A percentile compares a stretch with the other conserved stretches of the same genome.
These are phyloP conservation scores for Pseudomyrmex cubaensis DNA, from an alignment of 1,140 invertebrate species.

Conservation along the genomic window DNA sequence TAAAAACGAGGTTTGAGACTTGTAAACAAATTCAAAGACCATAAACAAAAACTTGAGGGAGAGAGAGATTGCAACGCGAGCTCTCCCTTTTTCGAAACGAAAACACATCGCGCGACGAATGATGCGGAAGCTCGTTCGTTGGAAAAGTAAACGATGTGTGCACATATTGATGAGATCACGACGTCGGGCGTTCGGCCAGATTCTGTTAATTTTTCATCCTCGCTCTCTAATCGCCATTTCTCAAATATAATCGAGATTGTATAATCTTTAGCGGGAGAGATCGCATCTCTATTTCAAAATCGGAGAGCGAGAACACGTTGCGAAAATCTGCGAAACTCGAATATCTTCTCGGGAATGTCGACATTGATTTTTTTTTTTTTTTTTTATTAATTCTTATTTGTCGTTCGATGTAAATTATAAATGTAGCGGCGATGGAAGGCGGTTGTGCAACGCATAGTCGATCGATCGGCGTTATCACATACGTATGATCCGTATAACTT, in stretches of 20 bases:
- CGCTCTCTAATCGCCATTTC: slow-evolving; percentile 8
- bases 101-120: slow-evolving; percentile 12
- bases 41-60: too few species aligned
- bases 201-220: slow-evolving; percentile 44
- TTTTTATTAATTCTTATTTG: slow-evolving; percentile 8
- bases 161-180: slow-evolving; percentile 64
- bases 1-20: background rate
- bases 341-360: too few species aligned
- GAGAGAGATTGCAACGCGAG: background rate
- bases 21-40: background rate
- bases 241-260: slow-evolving; percentile 27
- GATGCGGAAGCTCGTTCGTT: slow-evolving; percentile 38
- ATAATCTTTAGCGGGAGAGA: slow-evolving; percentile 12
- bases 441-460: background rate
- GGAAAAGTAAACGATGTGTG: slow-evolving; percentile 41
- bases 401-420: background rate
- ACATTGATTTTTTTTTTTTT: background rate
- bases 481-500: background rate
- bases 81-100: slow-evolving; percentile 18
- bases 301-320: too few species aligned
- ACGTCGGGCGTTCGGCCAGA: slow-evolving; percentile 59
- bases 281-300: background rate
- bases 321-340: too few species aligned
- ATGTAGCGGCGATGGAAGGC: background rate
- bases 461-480: background rate